Conservation (phyloP, 2,113 vertebrate species). For the Apus apus region DNA sequence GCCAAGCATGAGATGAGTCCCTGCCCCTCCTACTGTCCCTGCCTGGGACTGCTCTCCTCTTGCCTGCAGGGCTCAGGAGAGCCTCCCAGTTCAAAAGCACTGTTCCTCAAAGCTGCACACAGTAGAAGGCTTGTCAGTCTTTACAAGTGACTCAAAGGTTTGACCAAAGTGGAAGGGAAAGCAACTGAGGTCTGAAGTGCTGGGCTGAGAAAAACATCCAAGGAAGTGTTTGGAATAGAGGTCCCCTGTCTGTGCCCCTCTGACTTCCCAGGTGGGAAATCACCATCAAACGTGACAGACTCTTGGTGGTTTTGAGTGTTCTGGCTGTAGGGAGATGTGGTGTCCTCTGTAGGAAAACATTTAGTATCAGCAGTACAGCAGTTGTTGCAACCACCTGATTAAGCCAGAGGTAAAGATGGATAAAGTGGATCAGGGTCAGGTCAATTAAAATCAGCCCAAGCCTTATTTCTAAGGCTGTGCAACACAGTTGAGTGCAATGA, state of each 20-base stretch:
- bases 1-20: not conserved
- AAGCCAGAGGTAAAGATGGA: conserved; percentile 48
- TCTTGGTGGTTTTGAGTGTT: not conserved
- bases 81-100: not conserved
- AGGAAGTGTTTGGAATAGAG: not conserved
- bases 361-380: not conserved
- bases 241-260: not conserved
- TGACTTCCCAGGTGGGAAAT: not conserved
- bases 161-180: not conserved
- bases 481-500: not conserved
- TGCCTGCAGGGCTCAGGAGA: not conserved
- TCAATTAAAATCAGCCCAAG: conserved; percentile 45
- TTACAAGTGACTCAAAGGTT: not conserved
- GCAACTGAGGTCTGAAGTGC: not conserved
- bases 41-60: not conserved
- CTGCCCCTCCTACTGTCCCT: not conserved
- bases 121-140: not conserved
- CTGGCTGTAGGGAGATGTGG: not conserved
- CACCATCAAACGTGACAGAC: not conserved
- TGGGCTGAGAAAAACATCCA: not conserved
- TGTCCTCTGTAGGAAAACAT: not conserved
- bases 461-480: not conserved
- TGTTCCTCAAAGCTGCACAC: accelerated
- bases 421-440: conserved; percentile 63
- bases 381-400: not conserved